Base-by-base conservation (phyloP, 2,113 vertebrate species). In the Albula goreensis region DNA sequence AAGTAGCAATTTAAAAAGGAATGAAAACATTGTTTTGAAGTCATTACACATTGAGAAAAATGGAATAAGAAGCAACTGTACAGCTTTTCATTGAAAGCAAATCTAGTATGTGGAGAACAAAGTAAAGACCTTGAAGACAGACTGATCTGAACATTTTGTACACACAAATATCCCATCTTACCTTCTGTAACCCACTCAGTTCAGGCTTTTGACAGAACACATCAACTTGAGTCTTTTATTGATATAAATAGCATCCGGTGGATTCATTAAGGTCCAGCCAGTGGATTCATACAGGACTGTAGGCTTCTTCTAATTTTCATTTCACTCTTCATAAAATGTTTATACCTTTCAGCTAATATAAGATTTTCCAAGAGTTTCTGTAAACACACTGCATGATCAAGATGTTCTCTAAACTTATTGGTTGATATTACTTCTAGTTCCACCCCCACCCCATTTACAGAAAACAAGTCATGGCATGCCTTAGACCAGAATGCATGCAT, bases 381-480 rank as follows among this genome's bases (percentile, higher is more conserved):
- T 22, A 5, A 15, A 63, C 2, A n/a, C 4, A 22, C 63, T 3
- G 63, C 63, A 70, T 3, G 60, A 78, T 6, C 3, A 31, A 7
- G 15, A 48, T 80, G 41, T 80, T 31, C 78, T 80, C 41, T 31
- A 8, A 0, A 15, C 12, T 15, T 60, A 80, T 22, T 5, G 1
- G 10, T 5, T 8, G 11, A 49, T 8, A 41, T n/a, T 74, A 56
- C 17, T 11, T 15, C 31, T 31, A 6, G 3, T 48, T 60, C 48
- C 8, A 19, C 19, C 41, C 60, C 63, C 83, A 12, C 2, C 25
- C 60, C 49, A 2, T 48, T 41, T 17, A 11, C 63, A 22, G 15
- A 31, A 19, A 51, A 51, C 83, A 74, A 53, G 81, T 82, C 81
- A 5, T 82, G 81, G 51, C 81, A 82, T 53, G 53, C n/a, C 81